Evolutionary conservation across 2,113 vertebrate species (phyloP).

Genomic region (Corythoichthys intestinalis): DNA sequence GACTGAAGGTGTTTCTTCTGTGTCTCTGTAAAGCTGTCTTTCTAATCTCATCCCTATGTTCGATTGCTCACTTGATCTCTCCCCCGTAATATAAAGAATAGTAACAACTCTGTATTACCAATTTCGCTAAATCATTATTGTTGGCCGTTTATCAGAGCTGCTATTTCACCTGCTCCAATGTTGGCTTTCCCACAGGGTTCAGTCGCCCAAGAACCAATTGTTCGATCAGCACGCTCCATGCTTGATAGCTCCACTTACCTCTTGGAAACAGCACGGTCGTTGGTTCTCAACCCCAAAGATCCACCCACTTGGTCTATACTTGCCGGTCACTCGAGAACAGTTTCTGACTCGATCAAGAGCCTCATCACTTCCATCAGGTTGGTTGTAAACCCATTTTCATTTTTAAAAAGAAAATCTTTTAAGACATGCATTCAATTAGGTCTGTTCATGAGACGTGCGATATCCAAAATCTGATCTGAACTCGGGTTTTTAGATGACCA

Average conservation of each 20-base stretch:
- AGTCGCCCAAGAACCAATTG: conserved; percentile 90
- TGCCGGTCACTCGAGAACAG: conserved; percentile 92
- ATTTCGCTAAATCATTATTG: conserved; percentile 10
- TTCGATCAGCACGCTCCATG: conserved; percentile 91
- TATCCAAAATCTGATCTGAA: neutral
- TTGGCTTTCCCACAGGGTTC: conserved; percentile 78
- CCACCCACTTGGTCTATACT: conserved; percentile 96
- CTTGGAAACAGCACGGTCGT: conserved; percentile 88
- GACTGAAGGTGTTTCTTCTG: conserved; percentile 57
- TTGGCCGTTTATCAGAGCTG: conserved; percentile 27
- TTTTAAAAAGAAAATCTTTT: neutral
- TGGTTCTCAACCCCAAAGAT: conserved; percentile 97
- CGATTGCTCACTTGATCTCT: conserved; percentile 56
- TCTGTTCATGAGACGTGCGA: neutral
- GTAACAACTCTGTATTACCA: conserved; percentile 41
- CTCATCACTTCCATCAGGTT: conserved; percentile 98
- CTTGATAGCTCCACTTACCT: conserved; percentile 91
- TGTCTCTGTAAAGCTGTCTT: conserved; percentile 51
- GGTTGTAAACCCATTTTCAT: conserved; percentile 27
- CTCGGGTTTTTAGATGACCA: neutral
- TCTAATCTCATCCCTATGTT: conserved; percentile 52
- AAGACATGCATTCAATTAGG: too few relatives aligned
- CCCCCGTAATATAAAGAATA: conserved; percentile 40
- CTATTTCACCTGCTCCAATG: conserved; percentile 21
- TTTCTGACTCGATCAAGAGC: conserved; percentile 98